These are phyloP conservation scores for Drosophila quinaria DNA, from an alignment of 2,888 invertebrate genomes.

Conservation along the genomic window DNA sequence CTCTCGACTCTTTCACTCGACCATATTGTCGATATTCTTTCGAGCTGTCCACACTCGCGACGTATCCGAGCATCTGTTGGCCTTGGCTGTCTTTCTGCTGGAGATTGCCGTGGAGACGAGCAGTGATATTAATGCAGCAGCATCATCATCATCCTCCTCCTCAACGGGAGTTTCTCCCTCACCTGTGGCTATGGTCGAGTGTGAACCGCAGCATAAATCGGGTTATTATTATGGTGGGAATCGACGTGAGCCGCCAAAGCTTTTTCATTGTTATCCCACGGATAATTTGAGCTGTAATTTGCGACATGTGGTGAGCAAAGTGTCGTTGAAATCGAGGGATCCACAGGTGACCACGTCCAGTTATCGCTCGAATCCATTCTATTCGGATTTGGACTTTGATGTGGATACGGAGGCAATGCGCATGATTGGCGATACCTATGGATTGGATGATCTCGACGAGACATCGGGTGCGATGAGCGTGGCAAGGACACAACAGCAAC, in stretches of 20 bases:
- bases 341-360: conserved; percentile 87
- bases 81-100: conserved; percentile 93
- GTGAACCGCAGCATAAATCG: conserved; percentile 73
- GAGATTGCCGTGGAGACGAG: conserved; percentile 90
- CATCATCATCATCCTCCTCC: neutral
- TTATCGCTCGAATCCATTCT: conserved; percentile 87
- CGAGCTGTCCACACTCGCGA: conserved; percentile 92
- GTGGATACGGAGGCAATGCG: conserved; percentile 86
- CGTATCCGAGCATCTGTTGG: conserved; percentile 95
- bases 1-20: conserved; percentile 85
- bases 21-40: conserved; percentile 92
- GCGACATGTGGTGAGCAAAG: conserved; percentile 89
- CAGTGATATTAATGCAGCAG: conserved; percentile 62
- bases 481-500: conserved; percentile 51
- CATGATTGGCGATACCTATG: conserved; percentile 85
- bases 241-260: conserved; percentile 83
- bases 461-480: conserved; percentile 66
- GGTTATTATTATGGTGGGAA: conserved; percentile 68
- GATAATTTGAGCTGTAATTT: conserved; percentile 92
- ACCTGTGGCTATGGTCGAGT: conserved; percentile 80
- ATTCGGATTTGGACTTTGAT: conserved; percentile 93
- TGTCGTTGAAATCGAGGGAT: conserved; percentile 88
- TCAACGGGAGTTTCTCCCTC: neutral
- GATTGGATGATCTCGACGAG: conserved; percentile 72
- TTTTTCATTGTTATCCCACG: conserved; percentile 89